Conservation (phyloP, 2,888 invertebrate genomes). For the Dryobotodes eremita region DNA sequence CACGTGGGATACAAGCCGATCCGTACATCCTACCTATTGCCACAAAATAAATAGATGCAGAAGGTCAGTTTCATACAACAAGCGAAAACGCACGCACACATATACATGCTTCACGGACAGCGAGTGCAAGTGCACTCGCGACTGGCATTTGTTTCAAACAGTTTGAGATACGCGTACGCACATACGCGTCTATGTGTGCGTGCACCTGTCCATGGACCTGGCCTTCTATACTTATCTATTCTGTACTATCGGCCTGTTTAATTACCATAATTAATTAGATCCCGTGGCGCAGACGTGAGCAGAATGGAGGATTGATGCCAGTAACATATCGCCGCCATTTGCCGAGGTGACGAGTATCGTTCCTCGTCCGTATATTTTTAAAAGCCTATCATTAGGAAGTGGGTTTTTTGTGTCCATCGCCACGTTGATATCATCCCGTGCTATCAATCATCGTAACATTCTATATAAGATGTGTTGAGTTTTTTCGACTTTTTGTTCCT, state of each 20-base stretch:
- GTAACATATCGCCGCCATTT: constrained; percentile 88
- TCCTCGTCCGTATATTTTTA: constrained; percentile 78
- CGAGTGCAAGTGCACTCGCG: background rate
- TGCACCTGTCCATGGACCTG: background rate
- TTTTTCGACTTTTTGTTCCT: constrained; percentile 72
- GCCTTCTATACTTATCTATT: constrained; percentile 16
- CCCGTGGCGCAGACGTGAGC: constrained; percentile 85
- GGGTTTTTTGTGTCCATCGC: constrained; percentile 81
- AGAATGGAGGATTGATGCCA: constrained; percentile 89
- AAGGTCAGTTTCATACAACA: background rate
- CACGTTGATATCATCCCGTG: constrained; percentile 78
- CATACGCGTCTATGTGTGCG: background rate
- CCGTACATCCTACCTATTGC: constrained; percentile 73
- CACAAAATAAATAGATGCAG: background rate
- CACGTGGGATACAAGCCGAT: constrained; percentile 72
- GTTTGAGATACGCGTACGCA: background rate
- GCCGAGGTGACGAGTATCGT: constrained; percentile 82
- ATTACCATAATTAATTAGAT: constrained; percentile 90
- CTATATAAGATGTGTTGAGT: constrained; percentile 60
- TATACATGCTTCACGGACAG: background rate
- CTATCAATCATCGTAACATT: constrained; percentile 85
- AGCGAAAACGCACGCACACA: background rate
- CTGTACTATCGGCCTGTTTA: constrained; percentile 79
- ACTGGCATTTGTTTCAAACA: background rate
- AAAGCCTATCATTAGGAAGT: constrained; percentile 87